Evolutionary conservation across 2,888 invertebrate genomes (phyloP), one percentile per base, ranked within the genome.

Genomic region (Chirona hameri): DNA sequence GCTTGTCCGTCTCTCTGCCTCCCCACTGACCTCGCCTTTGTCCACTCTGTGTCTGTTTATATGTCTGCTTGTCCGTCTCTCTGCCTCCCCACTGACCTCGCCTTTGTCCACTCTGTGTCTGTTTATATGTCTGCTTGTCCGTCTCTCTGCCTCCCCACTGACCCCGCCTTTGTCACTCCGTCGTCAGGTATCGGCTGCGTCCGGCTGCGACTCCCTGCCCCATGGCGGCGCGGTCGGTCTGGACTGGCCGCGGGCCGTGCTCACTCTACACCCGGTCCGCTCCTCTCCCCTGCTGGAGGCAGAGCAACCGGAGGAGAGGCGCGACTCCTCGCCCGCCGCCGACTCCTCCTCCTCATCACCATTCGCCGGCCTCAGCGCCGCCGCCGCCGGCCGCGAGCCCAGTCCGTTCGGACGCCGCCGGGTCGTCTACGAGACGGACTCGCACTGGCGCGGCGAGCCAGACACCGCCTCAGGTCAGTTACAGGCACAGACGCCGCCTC

Each of bases 361-460:
- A 24, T 76, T 76, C 76, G 76, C 39, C 76, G 76, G 76, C 4
- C 52, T 80, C 27, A 52, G 52, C 39, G 88, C 88, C 83, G 87
- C 87, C 82, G 84, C 88, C 3, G 87, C 88, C 15, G 86, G 86
- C 69, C 88, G 89, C 83, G 90, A 90, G 83, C 92, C 93, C 0
- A 93, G 94, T 21, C 96, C 96, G 0, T 97, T 97, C 88, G 94
- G 94, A 86, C 92, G 93, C 0, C 94, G 94, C 88, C 92, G 93
- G 85, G 92, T 93, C 84, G 93, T 95, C 82, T 94, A 95, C 85
- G 93, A 94, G 87, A 93, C 80, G 24, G 39, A 60, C 81, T 15
- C 65, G 14, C 48, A 60, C 57, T 15, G 21, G 24, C 80, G 52
- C 82, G 57, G 29, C 60, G 29, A 31, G 46, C 39, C 79, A 2